A percentile compares a stretch with the other conserved stretches of the same genome.
Conservation (phyloP, 2,113 vertebrate genomes). For the Hippopotamus amphibius region DNA sequence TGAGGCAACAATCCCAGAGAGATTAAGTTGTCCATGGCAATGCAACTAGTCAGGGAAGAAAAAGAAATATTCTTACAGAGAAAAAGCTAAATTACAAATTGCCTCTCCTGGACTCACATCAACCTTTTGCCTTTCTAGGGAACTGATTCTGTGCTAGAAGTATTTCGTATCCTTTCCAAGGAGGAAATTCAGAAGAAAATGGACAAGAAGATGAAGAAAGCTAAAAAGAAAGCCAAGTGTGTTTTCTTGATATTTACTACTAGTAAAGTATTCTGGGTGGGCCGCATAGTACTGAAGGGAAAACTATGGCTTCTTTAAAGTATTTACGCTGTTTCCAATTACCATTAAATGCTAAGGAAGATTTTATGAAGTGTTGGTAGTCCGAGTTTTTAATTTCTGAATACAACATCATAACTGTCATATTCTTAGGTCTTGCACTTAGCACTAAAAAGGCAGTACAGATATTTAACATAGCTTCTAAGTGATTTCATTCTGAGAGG, state of each 20-base stretch:
- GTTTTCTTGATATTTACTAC: conserved; percentile 15
- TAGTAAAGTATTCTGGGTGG: not conserved
- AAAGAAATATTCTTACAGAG: not conserved
- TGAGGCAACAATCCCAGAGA: not conserved
- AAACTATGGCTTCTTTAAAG: not conserved
- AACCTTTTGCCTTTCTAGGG: conserved; percentile 88
- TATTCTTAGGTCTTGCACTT: not conserved
- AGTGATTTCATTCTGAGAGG: not conserved
- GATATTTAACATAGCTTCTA: not conserved
- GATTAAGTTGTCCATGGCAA: not conserved
- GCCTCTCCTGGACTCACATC: not conserved
- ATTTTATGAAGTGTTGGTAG: not conserved
- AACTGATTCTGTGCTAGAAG: conserved; percentile 91
- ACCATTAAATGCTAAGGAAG: not conserved
- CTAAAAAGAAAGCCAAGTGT: conserved; percentile 93
- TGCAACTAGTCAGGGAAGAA: not conserved
- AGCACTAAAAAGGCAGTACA: not conserved
- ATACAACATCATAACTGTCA: not conserved
- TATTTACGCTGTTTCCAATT: not conserved
- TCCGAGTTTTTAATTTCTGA: not conserved
- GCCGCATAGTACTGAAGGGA: not conserved
- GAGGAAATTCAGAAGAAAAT: conserved; percentile 92
- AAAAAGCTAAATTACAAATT: not conserved
- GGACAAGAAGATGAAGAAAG: conserved; percentile 94
- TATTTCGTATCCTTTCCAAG: conserved; percentile 93